A percentile compares a stretch with the other conserved stretches of the same genome.
phyloP scores from a whole-genome alignment of 2,797 vertebrate species.

The Lerista edwardsae region DNA sequence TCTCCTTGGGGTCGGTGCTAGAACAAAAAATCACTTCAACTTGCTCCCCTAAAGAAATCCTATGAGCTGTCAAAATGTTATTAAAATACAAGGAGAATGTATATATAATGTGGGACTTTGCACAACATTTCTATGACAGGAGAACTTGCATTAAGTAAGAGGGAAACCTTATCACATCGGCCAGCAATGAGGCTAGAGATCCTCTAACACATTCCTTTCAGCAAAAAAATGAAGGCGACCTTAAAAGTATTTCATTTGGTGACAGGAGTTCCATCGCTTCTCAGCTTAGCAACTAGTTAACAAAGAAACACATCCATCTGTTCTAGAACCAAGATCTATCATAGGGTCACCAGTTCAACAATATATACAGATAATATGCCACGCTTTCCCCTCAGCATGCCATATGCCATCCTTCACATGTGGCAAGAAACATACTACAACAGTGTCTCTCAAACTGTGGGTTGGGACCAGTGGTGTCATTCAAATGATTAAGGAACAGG shows the following conservation, averaged over 20 bases:
- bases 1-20: too few species aligned
- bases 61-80: neutral
- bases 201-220: slow-evolving; percentile 10
- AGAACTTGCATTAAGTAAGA: neutral
- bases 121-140: neutral
- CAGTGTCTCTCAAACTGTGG: too few species aligned
- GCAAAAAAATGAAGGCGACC: slow-evolving; percentile 3
- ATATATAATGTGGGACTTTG: neutral
- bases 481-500: too few species aligned
- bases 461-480: too few species aligned
- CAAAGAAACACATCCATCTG: slow-evolving; percentile 29
- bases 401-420: neutral
- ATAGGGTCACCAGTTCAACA: slow-evolving; percentile 17
- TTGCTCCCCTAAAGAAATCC: neutral
- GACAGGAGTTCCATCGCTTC: slow-evolving; percentile 4
- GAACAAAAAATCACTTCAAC: neutral
- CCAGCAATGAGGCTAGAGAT: neutral
- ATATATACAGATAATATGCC: neutral
- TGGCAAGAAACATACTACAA: neutral
- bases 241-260: slow-evolving; percentile 16
- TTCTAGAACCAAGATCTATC: slow-evolving; percentile 10
- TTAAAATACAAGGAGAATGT: neutral
- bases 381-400: neutral
- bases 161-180: neutral
- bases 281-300: slow-evolving; percentile 13